Evolutionary conservation across 35 echinoderm and acorn worm genomes (phyloP).

Genomic region (Amphiura filiformis): DNA sequence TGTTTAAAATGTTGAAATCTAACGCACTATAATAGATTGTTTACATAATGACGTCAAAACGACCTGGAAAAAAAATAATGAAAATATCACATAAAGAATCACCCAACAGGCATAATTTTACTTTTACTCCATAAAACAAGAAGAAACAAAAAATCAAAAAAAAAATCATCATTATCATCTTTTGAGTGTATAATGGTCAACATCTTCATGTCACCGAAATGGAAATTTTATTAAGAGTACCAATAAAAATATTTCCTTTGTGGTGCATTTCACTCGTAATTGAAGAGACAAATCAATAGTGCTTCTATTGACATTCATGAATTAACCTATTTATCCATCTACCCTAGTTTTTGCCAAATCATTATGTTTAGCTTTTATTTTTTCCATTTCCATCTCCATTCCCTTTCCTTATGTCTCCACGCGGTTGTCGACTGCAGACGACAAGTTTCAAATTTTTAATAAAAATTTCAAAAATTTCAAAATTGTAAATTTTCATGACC

Average conservation of each 20-base stretch:
- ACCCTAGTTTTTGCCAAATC: not conserved
- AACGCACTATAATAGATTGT: not conserved
- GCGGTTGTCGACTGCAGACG: too few relatives aligned
- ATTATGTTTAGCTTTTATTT: too few relatives aligned
- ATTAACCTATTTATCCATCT: not conserved
- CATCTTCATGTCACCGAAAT: not conserved
- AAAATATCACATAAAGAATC: too few relatives aligned
- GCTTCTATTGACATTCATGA: not conserved
- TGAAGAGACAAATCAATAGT: not conserved
- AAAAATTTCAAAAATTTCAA: too few relatives aligned
- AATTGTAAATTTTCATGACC: too few relatives aligned
- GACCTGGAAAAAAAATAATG: not conserved
- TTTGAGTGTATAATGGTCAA: too few relatives aligned
- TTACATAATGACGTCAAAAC: not conserved
- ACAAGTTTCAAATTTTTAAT: too few relatives aligned
- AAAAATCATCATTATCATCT: too few relatives aligned
- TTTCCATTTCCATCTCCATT: too few relatives aligned
- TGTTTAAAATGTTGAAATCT: not conserved
- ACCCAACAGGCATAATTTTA: not conserved
- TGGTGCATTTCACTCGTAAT: not conserved
- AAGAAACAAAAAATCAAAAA: too few relatives aligned
- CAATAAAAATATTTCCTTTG: slow-evolving; percentile 2
- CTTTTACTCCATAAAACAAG: too few relatives aligned
- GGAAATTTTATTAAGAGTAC: not conserved
- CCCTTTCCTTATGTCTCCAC: too few relatives aligned